Evolutionary conservation across 2,888 invertebrate species (phyloP), one percentile per base, ranked within the genome.

Genomic region (Erpobdella octoculata): DNA sequence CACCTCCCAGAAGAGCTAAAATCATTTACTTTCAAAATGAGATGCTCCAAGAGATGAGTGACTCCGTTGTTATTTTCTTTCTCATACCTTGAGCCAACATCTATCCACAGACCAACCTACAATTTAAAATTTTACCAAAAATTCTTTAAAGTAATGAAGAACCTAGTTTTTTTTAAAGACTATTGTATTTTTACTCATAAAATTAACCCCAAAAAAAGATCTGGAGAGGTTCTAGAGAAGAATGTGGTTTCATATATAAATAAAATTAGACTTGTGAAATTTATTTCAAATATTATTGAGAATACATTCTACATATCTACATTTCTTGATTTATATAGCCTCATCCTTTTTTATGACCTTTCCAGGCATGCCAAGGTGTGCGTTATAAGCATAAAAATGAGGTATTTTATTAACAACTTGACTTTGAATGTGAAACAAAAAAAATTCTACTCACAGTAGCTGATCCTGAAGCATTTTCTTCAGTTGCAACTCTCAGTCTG

Each of bases 41-140:
- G 97, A 84, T 98, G 98, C 86, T 98, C 98, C 83, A 98, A 87
- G 81, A 97, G 98, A 84, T 98, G 97, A 8, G 98, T 98, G 12
- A 94, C 94, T 73, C 98, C 98, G 86, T 98, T 98, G 83, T 93
- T 97, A 78, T 89, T 87, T 70, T 90, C 89, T 75, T 86, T 90
- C 85, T 98, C 98, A 81, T 92, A 97, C 78, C 98, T 88, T 78
- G 95, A 96, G 15, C 98, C 98, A 76, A 97, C 94, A 86, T 98
- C 97, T 79, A 98, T 95, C 96, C 97, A 98, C 48, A 98, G 87
- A 38, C 86, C 86, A 74, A 86, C 85, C 85, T 85, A 73, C 36
- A 78, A 74, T 31, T 46, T 25, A 46, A 25, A 37, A 61, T 25
- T 21, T 12, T 37, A 21, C 21, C 15, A 21, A 2, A 46, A 36